These are phyloP conservation scores for Stichopus chloronotus DNA, from an alignment of 35 echinoderm and acorn worm genomes.

Conservation along the genomic window DNA sequence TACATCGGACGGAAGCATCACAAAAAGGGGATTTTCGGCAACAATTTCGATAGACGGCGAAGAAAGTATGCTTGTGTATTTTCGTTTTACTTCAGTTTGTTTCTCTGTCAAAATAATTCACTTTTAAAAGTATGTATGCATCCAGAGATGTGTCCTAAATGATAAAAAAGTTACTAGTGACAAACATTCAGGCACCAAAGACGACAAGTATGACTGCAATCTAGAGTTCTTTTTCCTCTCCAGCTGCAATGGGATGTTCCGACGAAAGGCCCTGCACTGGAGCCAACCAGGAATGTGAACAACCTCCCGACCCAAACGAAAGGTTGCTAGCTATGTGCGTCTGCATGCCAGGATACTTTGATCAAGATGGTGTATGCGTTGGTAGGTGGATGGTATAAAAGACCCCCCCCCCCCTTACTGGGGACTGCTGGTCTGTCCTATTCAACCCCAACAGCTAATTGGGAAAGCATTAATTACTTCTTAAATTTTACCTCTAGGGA, in stretches of 20 bases:
- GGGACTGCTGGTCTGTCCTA: too few species aligned
- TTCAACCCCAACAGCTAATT: too few species aligned
- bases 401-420: too few species aligned
- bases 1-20: conserved; percentile 23
- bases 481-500: too few species aligned
- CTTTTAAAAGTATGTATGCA: not conserved
- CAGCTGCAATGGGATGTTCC: not conserved
- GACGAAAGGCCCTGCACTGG: not conserved
- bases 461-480: too few species aligned
- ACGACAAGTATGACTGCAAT: too few species aligned
- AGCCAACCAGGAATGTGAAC: conserved; percentile 6
- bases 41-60: conserved; percentile 7
- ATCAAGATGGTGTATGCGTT: conserved; percentile 15
- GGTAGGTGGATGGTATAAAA: not conserved
- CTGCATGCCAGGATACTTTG: conserved; percentile 4
- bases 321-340: not conserved
- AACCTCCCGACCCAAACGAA: not conserved
- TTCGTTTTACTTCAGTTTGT: not conserved
- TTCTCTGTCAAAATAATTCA: not conserved
- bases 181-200: too few species aligned
- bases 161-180: not conserved
- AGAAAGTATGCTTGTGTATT: not conserved
- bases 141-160: not conserved
- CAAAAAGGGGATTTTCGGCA: not conserved
- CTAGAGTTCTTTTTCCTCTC: not conserved